phyloP scores from a whole-genome alignment of 2,797 vertebrate genomes.

The Myoxocephalus aenaeus region DNA sequence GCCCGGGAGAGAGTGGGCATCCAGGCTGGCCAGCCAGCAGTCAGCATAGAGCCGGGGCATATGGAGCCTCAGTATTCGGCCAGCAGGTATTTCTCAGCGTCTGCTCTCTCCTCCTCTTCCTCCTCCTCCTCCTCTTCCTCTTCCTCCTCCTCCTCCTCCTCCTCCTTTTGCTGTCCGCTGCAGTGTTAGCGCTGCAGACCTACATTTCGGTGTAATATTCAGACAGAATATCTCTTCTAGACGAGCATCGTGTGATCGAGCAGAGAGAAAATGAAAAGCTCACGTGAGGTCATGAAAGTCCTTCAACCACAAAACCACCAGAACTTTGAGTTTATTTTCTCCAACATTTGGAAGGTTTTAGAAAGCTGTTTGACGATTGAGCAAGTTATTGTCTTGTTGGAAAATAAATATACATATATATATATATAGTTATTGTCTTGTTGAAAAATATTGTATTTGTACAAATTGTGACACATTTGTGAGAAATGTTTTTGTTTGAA shows the following conservation, averaged over 20 bases:
- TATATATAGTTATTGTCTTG: neutral
- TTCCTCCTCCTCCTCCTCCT: conserved; percentile 67
- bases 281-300: conserved; percentile 3
- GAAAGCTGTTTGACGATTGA: neutral
- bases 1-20: conserved; percentile 68
- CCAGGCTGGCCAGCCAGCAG: conserved; percentile 75
- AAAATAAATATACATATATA: no score
- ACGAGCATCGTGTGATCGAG: conserved; percentile 44
- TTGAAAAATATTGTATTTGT: no score
- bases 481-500: neutral
- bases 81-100: conserved; percentile 86
- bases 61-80: conserved; percentile 83
- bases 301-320: neutral
- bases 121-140: conserved; percentile 73
- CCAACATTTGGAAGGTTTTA: no score
- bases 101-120: conserved; percentile 59
- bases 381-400: no score
- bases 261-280: neutral
- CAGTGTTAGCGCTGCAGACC: conserved; percentile 49
- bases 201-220: conserved; percentile 40
- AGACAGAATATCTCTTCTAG: conserved; percentile 55
- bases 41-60: conserved; percentile 77
- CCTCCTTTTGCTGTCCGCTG: conserved; percentile 53
- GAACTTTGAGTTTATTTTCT: neutral
- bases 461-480: no score